Evolutionary conservation across 2,797 vertebrate species (phyloP).

Genomic region (Bradypus variegatus): DNA sequence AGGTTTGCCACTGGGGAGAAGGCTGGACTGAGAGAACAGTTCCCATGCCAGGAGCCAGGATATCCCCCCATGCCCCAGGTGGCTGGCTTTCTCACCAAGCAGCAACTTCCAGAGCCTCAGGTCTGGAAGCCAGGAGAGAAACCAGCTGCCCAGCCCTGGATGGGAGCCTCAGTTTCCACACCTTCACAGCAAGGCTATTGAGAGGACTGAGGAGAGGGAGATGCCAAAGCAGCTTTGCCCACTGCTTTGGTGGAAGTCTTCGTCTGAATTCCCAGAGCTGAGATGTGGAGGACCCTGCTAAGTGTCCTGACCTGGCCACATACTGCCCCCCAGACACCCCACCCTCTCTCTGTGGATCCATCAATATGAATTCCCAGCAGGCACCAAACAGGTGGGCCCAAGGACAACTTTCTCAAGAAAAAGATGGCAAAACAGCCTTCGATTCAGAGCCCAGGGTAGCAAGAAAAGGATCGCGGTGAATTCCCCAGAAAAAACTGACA

Average conservation of each 20-base stretch:
- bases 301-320: background rate
- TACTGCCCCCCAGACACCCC: background rate
- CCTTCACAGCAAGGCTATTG: background rate
- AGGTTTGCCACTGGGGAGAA: background rate
- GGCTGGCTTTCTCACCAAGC: background rate
- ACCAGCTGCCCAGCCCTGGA: background rate
- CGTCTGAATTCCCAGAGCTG: background rate
- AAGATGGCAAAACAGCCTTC: background rate
- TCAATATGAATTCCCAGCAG: background rate
- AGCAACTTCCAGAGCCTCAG: too few relatives aligned
- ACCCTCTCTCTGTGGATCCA: background rate
- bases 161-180: background rate
- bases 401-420: background rate
- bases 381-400: accelerated
- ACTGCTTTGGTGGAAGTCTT: background rate
- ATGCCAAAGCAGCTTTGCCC: too few relatives aligned
- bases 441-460: background rate
- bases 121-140: background rate
- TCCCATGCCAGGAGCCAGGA: background rate
- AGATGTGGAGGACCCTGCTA: background rate
- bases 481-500: background rate
- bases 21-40: accelerated
- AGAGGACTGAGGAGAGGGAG: too few relatives aligned
- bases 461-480: background rate
- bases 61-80: background rate